Conservation (phyloP, 2,113 vertebrate genomes). For the Deroptyus accipitrinus region DNA sequence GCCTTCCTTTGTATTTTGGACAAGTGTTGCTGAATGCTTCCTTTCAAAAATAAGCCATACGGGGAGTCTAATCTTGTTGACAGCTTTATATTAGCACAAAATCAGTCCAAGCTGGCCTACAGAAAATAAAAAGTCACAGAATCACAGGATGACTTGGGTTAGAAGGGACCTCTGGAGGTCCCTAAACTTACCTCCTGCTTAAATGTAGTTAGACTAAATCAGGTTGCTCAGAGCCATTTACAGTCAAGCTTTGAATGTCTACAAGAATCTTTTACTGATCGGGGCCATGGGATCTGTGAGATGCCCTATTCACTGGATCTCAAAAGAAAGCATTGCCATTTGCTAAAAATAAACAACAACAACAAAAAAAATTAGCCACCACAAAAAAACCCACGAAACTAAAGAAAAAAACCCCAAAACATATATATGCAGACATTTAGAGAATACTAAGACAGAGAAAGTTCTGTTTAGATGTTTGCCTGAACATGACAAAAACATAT, state of each 20-base stretch:
- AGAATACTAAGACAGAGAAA: not conserved
- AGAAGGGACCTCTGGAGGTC: not conserved
- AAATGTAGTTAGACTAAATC: not conserved
- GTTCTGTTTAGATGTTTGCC: not conserved
- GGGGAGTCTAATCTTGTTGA: not conserved
- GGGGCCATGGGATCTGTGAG: not conserved
- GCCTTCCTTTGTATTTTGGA: not conserved
- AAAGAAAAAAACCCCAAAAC: fast-evolving
- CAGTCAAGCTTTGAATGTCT: not conserved
- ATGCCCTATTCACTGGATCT: not conserved
- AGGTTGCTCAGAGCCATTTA: not conserved
- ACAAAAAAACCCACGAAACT: not conserved
- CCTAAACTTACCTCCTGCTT: not conserved
- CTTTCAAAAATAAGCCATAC: not conserved
- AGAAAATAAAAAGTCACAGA: not conserved
- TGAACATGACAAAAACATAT: not conserved
- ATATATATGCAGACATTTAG: not conserved
- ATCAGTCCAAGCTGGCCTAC: not conserved
- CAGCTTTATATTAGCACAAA: not conserved
- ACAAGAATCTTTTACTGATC: not conserved
- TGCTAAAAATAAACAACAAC: not conserved
- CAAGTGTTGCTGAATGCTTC: not conserved
- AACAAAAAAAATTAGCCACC: not conserved
- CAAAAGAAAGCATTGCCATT: not conserved
- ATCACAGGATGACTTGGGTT: not conserved